A percentile compares a stretch with the other conserved stretches of the same genome.
Conservation (phyloP, 2,888 invertebrate species). For the Xylocampa areola region DNA sequence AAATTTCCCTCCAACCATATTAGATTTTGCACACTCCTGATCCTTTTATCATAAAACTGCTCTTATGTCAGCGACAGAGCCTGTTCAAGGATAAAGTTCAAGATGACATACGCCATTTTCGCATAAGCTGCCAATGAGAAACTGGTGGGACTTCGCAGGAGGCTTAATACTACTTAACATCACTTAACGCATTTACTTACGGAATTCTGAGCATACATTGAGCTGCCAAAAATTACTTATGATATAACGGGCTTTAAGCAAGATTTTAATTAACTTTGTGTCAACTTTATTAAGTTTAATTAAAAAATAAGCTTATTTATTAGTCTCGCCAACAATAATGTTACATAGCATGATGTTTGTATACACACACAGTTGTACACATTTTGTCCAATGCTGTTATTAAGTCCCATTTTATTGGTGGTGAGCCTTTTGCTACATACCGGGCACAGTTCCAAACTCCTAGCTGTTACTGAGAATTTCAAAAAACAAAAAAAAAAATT, state of each 20-base stretch:
- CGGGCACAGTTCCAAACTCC: too few species aligned
- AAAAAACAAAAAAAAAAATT: too few species aligned
- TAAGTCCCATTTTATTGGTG: too few species aligned
- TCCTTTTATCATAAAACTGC: slow-evolving; percentile 50
- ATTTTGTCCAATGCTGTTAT: too few species aligned
- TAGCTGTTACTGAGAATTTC: too few species aligned
- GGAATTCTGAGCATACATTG: slow-evolving; percentile 53
- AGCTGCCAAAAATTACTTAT: slow-evolving; percentile 58
- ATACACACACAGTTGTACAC: too few species aligned
- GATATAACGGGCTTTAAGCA: slow-evolving; percentile 48
- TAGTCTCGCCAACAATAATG: slow-evolving; percentile 3
- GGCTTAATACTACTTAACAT: slow-evolving; percentile 59
- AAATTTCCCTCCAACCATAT: slow-evolving; percentile 48
- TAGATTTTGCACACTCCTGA: slow-evolving; percentile 53
- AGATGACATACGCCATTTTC: slow-evolving; percentile 48
- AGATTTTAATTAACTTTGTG: slow-evolving; percentile 50
- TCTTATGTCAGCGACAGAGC: slow-evolving; percentile 42
- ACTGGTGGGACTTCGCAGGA: slow-evolving; percentile 53
- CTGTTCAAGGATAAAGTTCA: slow-evolving; percentile 51
- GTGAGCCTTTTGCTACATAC: too few species aligned
- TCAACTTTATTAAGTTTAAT: slow-evolving; percentile 43
- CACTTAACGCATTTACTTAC: slow-evolving; percentile 60
- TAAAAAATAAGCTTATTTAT: slow-evolving; percentile 28
- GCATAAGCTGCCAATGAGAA: slow-evolving; percentile 42
- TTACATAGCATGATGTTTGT: too few species aligned